These are phyloP conservation scores for Anastrepha ludens DNA, from an alignment of 1,140 invertebrate genomes.

Conservation along the genomic window DNA sequence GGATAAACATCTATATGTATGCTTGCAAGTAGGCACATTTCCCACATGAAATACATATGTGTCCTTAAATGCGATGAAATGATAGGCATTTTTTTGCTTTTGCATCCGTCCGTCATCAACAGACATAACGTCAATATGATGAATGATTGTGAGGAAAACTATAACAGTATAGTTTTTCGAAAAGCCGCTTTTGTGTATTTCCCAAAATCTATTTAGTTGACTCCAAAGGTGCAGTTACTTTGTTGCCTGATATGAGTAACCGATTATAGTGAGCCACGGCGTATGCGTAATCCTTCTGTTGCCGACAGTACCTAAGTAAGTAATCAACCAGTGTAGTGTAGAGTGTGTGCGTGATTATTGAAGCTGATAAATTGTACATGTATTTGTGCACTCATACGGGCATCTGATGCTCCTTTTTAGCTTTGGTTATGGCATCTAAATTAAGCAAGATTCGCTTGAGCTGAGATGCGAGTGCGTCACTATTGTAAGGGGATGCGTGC, in stretches of 20 bases:
- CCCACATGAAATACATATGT: background rate
- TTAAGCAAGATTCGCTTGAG: background rate
- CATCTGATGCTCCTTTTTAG: background rate
- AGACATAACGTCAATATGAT: slow-evolving; percentile 25
- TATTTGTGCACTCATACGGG: background rate
- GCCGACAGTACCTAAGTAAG: background rate
- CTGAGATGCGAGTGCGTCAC: too few species aligned
- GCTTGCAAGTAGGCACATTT: background rate
- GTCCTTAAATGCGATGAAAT: background rate
- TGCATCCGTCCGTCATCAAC: background rate
- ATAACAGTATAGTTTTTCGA: too few species aligned
- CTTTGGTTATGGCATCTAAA: background rate
- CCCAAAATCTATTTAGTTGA: too few species aligned
- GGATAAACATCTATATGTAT: background rate
- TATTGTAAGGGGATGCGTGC: background rate
- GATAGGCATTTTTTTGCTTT: too few species aligned
- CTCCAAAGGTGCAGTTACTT: too few species aligned
- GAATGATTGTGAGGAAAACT: background rate
- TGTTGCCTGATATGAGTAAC: too few species aligned
- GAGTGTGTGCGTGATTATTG: background rate
- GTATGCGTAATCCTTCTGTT: background rate
- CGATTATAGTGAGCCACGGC: too few species aligned
- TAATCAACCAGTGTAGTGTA: background rate
- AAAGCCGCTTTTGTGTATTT: too few species aligned
- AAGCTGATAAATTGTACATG: background rate